These are phyloP conservation scores for Margaritifera margaritifera DNA, from an alignment of 2,888 invertebrate genomes.

Conservation along the genomic window DNA sequence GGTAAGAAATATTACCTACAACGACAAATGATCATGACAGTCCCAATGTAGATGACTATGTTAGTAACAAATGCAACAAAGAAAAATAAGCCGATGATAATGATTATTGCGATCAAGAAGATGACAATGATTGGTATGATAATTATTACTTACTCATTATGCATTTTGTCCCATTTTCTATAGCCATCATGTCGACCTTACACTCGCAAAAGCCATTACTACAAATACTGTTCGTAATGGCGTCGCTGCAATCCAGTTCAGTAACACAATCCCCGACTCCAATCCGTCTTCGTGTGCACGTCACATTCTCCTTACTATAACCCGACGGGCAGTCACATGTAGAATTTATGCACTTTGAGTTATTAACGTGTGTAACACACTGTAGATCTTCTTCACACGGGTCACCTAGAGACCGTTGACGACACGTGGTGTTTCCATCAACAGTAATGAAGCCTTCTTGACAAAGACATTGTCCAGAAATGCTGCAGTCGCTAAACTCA, in stretches of 20 bases:
- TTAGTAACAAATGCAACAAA: too few species aligned
- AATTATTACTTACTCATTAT: conserved; percentile 31
- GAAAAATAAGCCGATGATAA: too few species aligned
- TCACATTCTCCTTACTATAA: conserved; percentile 1
- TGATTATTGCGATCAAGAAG: too few species aligned
- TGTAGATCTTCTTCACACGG: conserved; percentile 16
- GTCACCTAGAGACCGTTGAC: conserved; percentile 24
- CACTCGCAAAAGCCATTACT: conserved; percentile 29
- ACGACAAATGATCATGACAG: too few species aligned
- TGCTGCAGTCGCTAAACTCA: conserved; percentile 30
- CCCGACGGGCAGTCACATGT: conserved; percentile 22
- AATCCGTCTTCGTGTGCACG: conserved; percentile 29
- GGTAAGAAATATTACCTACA: too few species aligned
- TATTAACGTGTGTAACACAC: conserved; percentile 22
- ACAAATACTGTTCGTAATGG: conserved; percentile 37
- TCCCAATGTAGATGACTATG: too few species aligned
- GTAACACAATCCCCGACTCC: conserved; percentile 34
- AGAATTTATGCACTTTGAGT: conserved; percentile 31
- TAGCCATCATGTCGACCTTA: conserved; percentile 19
- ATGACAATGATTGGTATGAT: background rate
- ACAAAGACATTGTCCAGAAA: conserved; percentile 26
- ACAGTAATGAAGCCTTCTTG: conserved; percentile 22
- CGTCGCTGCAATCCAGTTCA: conserved; percentile 38
- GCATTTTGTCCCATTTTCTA: conserved; percentile 26
- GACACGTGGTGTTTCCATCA: conserved; percentile 24